These are phyloP conservation scores for Caenorhabditis angaria DNA, from an alignment of 2,888 invertebrate species.

Conservation along the genomic window DNA sequence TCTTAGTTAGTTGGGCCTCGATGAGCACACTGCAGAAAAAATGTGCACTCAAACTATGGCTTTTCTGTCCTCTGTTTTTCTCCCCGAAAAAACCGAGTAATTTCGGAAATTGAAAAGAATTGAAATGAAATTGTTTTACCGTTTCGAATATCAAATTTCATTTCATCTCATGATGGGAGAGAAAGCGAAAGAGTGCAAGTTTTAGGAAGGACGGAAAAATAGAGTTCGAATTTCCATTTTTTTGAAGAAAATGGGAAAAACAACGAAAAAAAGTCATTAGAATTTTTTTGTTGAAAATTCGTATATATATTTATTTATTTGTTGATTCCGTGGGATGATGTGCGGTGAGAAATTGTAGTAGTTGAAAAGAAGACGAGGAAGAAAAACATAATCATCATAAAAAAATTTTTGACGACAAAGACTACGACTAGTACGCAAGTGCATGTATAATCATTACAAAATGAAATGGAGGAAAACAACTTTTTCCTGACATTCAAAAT, in stretches of 20 bases:
- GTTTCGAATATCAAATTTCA: background rate
- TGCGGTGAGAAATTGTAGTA: background rate
- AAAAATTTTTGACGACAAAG: slow-evolving; percentile 18
- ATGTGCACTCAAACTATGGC: background rate
- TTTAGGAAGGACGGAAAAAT: too few species aligned
- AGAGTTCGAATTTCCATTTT: background rate
- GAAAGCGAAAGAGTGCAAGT: background rate
- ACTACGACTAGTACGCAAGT: too few species aligned
- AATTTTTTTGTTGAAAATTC: too few species aligned
- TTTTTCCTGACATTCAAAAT: too few species aligned
- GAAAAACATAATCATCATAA: slow-evolving; percentile 4
- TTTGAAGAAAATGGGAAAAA: background rate
- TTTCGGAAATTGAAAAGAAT: background rate
- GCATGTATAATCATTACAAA: background rate
- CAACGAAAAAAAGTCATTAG: too few species aligned
- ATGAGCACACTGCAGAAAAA: background rate
- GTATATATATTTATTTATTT: too few species aligned
- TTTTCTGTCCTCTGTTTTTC: background rate
- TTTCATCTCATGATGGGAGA: background rate
- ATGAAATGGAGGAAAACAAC: background rate
- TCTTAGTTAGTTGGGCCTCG: background rate
- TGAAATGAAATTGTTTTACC: background rate
- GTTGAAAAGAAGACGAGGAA: background rate
- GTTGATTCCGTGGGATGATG: background rate
- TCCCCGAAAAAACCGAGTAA: background rate